Conservation (phyloP, 2,797 vertebrate species). For the Bradypus variegatus region DNA sequence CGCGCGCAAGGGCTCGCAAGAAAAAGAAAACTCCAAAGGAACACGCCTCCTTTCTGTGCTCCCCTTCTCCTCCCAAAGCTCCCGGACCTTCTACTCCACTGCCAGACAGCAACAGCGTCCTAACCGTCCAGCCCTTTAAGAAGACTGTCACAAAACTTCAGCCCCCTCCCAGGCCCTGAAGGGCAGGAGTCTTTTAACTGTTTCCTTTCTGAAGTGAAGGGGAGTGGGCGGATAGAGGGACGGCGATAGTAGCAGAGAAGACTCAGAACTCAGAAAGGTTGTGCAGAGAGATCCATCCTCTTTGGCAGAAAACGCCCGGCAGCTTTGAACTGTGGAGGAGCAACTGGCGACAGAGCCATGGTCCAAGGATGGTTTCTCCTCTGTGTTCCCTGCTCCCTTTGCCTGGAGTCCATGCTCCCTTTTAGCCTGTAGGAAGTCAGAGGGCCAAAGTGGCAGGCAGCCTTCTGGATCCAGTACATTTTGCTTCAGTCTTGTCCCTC, state of each 20-base stretch:
- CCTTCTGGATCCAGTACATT: background rate
- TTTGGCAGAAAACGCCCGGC: background rate
- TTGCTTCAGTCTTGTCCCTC: background rate
- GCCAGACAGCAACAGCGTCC: background rate
- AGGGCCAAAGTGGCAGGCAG: background rate
- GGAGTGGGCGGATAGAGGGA: background rate
- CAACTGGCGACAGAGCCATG: background rate
- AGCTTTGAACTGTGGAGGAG: background rate
- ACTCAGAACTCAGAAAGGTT: background rate
- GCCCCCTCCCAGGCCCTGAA: constrained; percentile 73
- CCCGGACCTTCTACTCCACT: constrained; percentile 34
- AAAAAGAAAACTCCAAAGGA: constrained; percentile 47
- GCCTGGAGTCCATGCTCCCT: background rate
- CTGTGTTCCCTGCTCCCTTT: background rate
- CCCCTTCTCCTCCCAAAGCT: constrained; percentile 62
- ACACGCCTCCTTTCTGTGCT: constrained; percentile 54
- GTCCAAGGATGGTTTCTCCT: background rate
- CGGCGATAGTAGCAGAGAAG: background rate
- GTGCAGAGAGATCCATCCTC: background rate
- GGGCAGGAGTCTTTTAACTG: constrained; percentile 70
- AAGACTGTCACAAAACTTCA: constrained; percentile 75
- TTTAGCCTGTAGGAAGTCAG: background rate
- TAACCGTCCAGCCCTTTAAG: constrained; percentile 58
- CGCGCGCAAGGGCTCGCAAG: background rate
- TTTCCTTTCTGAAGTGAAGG: constrained; percentile 66